Base-by-base conservation (phyloP, 2,113 vertebrate genomes). In the Crypturellus undulatus region DNA sequence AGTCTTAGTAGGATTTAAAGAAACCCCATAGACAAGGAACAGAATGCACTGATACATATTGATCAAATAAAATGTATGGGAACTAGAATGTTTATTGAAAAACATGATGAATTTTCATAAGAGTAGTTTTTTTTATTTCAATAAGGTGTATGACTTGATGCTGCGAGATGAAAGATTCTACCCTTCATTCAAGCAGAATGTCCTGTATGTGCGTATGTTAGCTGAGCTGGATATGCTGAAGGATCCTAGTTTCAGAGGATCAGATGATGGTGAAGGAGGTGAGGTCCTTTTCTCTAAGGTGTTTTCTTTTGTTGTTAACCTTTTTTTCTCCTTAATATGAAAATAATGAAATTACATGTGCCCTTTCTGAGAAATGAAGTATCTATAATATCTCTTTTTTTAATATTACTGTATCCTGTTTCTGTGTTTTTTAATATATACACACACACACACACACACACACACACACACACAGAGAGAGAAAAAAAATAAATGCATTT, bases 201-300 rank as follows among this genome's bases (percentile, higher is more conserved):
- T 98, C 6, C 98, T 99, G 43, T 99, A 99, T n/a, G 98, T 99
- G 28, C 98, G 98, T 52, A 99, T 99, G 99, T 97, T 99, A 49
- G 99, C 99, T 7, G 99, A 99, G 94, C 97, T 99, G 86, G 99
- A 99, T 96, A 99, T 99, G 99, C 96, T 99, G 92, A 99, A 99
- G 95, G 99, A 99, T 97, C 99, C 99, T 9, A 99, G 99, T 97
- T 99, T 99, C 97, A 98, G 99, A 92, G 99, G 99, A 30, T 99
- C 99, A 19, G 99, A 99, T 72, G 99, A 99, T 30, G 99, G 99
- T 5, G 99, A 99, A 56, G 98, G 97, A 96, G 99, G 99, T 99
- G 96, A 98, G 96, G 36, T 75, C 32, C n/a, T 0, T 40, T n/a
- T 42, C 43, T 63, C 3, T 73, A 24, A 43, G 19, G 38, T 15